Conservation (phyloP, 2,888 invertebrate genomes). For the Perithous albicinctus region DNA sequence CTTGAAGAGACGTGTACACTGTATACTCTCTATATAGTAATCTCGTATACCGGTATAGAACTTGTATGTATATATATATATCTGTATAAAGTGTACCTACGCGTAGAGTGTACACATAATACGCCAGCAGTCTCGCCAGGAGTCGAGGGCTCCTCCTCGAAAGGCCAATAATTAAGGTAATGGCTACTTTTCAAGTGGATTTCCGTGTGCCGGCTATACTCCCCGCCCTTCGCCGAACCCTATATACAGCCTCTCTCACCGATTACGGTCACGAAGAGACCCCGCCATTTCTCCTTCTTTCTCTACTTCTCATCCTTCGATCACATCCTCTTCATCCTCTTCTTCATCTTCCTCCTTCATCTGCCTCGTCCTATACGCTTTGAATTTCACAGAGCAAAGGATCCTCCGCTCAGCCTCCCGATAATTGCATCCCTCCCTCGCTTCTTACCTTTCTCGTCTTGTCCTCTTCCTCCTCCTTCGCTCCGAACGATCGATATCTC, state of each 20-base stretch:
- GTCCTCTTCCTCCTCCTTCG: constrained; percentile 9
- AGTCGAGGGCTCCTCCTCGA: constrained; percentile 70
- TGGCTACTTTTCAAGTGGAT: constrained; percentile 84
- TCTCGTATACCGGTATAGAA: constrained; percentile 9
- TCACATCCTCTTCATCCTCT: constrained; percentile 35
- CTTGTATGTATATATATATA: constrained; percentile 6
- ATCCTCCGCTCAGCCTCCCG: constrained; percentile 57
- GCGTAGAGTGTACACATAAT: constrained; percentile 49
- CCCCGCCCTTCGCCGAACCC: constrained; percentile 73
- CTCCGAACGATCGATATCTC: constrained; percentile 72
- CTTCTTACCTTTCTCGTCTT: constrained; percentile 56
- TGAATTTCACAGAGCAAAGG: constrained; percentile 42
- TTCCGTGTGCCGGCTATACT: constrained; percentile 78
- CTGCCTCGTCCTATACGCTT: constrained; percentile 35
- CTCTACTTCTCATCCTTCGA: constrained; percentile 50
- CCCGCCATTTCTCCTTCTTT: constrained; percentile 60
- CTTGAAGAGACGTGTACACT: constrained; percentile 27
- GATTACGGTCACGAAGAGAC: constrained; percentile 82
- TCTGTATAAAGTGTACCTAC: constrained; percentile 32
- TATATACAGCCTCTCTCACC: constrained; percentile 70
- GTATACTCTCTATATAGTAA: background rate
- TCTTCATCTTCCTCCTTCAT: constrained; percentile 26
- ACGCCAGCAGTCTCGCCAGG: constrained; percentile 50
- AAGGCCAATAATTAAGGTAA: constrained; percentile 83
- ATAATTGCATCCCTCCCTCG: constrained; percentile 71